Conservation (phyloP, 2,797 vertebrate genomes). For the Tamandua tetradactyla region DNA sequence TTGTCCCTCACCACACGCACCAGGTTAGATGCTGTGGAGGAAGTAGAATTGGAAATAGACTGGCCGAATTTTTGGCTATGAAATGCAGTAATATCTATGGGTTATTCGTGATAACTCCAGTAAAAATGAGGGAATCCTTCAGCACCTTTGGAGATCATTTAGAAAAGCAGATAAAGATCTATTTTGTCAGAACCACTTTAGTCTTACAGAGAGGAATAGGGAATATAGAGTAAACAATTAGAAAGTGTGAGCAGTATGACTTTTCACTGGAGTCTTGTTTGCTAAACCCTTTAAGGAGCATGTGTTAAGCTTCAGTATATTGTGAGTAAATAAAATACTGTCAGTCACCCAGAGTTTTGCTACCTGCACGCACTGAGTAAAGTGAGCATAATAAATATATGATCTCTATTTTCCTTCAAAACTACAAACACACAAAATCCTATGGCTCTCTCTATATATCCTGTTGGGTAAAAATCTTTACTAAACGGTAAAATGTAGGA, state of each 20-base stretch:
- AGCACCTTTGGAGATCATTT: neutral
- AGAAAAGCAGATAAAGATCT: neutral
- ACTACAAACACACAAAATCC: neutral
- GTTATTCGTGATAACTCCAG: neutral
- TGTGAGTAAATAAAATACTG: neutral
- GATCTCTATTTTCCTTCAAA: neutral
- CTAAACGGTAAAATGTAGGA: too few species aligned
- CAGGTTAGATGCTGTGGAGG: neutral
- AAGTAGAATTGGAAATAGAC: neutral
- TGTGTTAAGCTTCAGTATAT: neutral
- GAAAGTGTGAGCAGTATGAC: neutral
- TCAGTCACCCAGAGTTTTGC: neutral
- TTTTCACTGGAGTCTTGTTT: neutral
- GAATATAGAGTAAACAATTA: neutral
- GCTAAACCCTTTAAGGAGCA: neutral
- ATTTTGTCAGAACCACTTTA: neutral
- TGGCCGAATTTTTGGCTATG: neutral
- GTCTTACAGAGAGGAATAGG: neutral
- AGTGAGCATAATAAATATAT: neutral
- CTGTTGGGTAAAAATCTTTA: conserved; percentile 8
- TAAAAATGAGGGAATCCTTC: too few species aligned
- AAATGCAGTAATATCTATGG: neutral
- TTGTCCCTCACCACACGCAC: neutral
- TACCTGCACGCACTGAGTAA: neutral
- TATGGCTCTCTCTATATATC: neutral